These are phyloP conservation scores for Diorhabda elongata DNA, from an alignment of 1,140 invertebrate genomes.

Conservation along the genomic window DNA sequence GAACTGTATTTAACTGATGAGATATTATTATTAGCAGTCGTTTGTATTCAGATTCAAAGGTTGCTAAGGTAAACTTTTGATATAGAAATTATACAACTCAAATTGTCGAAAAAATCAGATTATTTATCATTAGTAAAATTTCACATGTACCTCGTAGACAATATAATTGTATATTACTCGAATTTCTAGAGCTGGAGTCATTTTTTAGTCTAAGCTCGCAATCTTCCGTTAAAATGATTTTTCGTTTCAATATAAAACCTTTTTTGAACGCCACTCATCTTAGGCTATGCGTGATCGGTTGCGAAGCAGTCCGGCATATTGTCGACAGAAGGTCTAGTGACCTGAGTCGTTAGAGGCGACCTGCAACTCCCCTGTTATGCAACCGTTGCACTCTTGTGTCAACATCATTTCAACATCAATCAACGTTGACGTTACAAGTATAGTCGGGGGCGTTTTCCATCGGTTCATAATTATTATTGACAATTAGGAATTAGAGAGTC, in stretches of 20 bases:
- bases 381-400: slow-evolving; percentile 35
- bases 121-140: too few species aligned
- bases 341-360: slow-evolving; percentile 36
- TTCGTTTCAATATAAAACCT: not conserved
- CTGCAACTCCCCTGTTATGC: slow-evolving; percentile 36
- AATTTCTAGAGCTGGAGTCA: too few species aligned
- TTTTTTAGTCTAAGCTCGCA: too few species aligned
- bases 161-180: too few species aligned
- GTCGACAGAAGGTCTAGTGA: slow-evolving; percentile 36
- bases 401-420: slow-evolving; percentile 32
- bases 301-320: slow-evolving; percentile 22
- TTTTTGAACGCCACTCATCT: not conserved
- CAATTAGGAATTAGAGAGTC: slow-evolving; percentile 17
- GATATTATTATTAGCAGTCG: too few species aligned
- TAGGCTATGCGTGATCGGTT: slow-evolving; percentile 33
- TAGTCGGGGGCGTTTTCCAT: slow-evolving; percentile 3
- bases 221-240: too few species aligned
- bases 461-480: slow-evolving; percentile 21
- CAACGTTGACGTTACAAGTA: slow-evolving; percentile 19
- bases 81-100: too few species aligned
- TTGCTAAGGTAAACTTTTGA: too few species aligned
- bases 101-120: too few species aligned
- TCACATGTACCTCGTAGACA: too few species aligned
- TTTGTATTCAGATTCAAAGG: too few species aligned
- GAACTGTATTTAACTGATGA: too few species aligned